phyloP scores from a whole-genome alignment of 2,888 invertebrate genomes.

The Limenitis camilla region DNA sequence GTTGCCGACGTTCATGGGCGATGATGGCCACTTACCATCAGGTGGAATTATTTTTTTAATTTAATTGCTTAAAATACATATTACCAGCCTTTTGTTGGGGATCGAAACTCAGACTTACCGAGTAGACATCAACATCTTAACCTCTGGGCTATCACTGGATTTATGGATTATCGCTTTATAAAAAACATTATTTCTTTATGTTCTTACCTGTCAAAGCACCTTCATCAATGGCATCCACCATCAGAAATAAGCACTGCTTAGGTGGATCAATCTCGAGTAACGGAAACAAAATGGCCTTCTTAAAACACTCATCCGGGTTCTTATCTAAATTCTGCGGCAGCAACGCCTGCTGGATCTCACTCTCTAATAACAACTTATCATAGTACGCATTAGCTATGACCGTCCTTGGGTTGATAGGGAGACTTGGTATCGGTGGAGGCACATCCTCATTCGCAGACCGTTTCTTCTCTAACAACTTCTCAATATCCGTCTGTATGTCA shows the following conservation, averaged over 20 bases:
- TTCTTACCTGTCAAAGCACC: conserved; percentile 39
- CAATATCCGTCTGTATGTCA: conserved; percentile 29
- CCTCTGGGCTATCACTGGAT: no score
- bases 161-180: no score
- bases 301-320: conserved; percentile 93
- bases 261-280: conserved; percentile 90
- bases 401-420: conserved; percentile 64
- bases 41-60: no score
- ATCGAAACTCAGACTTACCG: no score
- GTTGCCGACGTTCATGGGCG: no score
- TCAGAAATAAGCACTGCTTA: conserved; percentile 85
- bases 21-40: no score
- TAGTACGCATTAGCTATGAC: conserved; percentile 84
- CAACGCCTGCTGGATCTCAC: conserved; percentile 87
- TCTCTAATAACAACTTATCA: conserved; percentile 82
- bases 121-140: no score
- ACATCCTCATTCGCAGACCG: conserved; percentile 43
- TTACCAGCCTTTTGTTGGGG: no score
- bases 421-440: conserved; percentile 65
- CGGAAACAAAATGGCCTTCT: conserved; percentile 90
- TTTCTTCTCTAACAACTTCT: conserved; percentile 39
- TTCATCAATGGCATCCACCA: conserved; percentile 96
- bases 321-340: conserved; percentile 87
- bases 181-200: no score
- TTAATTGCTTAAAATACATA: no score